Base-by-base conservation (phyloP, 2,797 vertebrate genomes). In the Eptatretus atami region DNA sequence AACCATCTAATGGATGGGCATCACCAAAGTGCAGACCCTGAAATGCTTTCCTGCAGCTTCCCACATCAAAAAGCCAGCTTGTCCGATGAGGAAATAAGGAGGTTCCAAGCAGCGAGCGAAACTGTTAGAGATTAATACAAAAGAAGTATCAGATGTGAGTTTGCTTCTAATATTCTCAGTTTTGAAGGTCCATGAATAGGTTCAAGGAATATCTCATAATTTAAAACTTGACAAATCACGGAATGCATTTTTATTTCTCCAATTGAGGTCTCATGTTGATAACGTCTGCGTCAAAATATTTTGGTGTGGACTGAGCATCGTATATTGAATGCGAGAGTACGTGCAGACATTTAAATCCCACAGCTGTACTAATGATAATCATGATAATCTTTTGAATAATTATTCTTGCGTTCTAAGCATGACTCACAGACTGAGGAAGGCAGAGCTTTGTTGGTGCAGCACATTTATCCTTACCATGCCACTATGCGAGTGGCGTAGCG, bases 11-110 rank as follows among this genome's bases (percentile, higher is more conserved):
- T 44, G 31, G 31, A 44, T 44, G 31, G 3, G 31, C 6, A 44
- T 61, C n/a, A 25, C 13, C 44, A 44, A 53, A 25, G 53, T 24
- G 25, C 61, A 9, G 71, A 92, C 86, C n/a, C 86, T 77, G 84
- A 86, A 4, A 80, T 90, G 66, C 88, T 79, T 69, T 86, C 84
- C 69, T 93, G 87, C 68, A 94, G 74, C n/a, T n/a, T 65, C 87
- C 87, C 19, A 93, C 86, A 64, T 94, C 87, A n/a, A 71, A 94
- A 94, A 25, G 87, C 86, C 70, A 94, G 71, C 69, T 94, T 94
- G 72, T 94, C 87, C 63, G 84, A 90, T 66, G 87, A 93, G 1
- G 86, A n/a, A 93, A 64, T 81, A 82, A 63, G n/a, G 87, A 88
- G 12, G 86, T 90, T 69, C 83, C 61, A 94, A 74, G 70, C 87